Conservation (phyloP, 2,113 vertebrate genomes). For the Gnathochromis pfefferi region DNA sequence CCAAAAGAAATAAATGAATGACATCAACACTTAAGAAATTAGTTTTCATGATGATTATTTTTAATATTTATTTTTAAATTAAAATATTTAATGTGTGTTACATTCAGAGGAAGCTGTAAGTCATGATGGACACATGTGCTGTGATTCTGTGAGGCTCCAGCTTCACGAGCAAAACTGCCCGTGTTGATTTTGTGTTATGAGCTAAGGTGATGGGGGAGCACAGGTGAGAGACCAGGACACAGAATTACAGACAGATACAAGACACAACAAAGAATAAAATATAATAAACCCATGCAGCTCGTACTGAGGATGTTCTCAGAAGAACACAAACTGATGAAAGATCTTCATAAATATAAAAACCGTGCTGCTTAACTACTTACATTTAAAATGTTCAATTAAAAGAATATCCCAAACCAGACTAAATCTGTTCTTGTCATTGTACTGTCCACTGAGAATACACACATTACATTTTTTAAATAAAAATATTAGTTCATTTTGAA, state of each 20-base stretch:
- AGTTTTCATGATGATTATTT: not conserved
- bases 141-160: not conserved
- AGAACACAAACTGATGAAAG: not conserved
- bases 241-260: not conserved
- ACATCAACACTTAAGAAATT: not conserved
- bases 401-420: not conserved
- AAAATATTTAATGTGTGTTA: not conserved
- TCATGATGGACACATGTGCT: not conserved
- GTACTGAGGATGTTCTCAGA: not conserved
- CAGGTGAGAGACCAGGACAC: not conserved
- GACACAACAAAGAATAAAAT: slow-evolving; percentile 6
- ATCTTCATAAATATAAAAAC: not conserved
- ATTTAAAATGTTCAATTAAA: not conserved
- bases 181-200: slow-evolving; percentile 56
- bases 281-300: not conserved
- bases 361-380: not conserved
- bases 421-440: not conserved
- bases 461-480: not conserved
- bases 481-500: not conserved
- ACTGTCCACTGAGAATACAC: not conserved
- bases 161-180: not conserved
- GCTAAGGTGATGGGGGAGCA: slow-evolving; percentile 46
- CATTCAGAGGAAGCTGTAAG: not conserved
- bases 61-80: not conserved
- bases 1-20: not conserved